Evolutionary conservation across 2,888 invertebrate species (phyloP).

Genomic region (Acleris sparsana): DNA sequence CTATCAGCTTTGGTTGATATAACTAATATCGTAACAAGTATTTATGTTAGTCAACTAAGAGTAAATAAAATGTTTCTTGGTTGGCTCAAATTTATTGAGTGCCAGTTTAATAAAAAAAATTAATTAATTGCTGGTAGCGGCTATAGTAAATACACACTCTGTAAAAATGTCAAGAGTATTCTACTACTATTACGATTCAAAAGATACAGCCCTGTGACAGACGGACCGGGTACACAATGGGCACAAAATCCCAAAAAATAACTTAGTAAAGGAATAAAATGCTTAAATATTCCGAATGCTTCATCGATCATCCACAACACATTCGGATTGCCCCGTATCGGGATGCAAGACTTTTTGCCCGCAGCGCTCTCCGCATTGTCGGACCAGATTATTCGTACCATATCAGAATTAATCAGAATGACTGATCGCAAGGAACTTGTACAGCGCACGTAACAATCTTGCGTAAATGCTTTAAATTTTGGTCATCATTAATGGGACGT

Average conservation of each 20-base stretch:
- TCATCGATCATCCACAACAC: slow-evolving; percentile 42
- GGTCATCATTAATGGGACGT: slow-evolving; percentile 28
- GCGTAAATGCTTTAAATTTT: slow-evolving; percentile 29
- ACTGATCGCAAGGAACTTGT: slow-evolving; percentile 38
- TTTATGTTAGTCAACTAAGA: too few relatives aligned
- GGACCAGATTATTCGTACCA: slow-evolving; percentile 36
- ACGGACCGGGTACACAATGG: neutral
- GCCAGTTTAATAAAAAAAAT: too few relatives aligned
- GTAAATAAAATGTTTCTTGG: too few relatives aligned
- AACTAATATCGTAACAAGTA: too few relatives aligned
- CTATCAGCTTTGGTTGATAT: too few relatives aligned
- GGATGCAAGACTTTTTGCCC: slow-evolving; percentile 39
- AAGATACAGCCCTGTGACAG: too few relatives aligned
- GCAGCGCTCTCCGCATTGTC: slow-evolving; percentile 21
- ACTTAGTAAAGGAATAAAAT: slow-evolving; percentile 36
- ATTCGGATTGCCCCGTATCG: slow-evolving; percentile 41
- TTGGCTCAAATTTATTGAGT: too few relatives aligned
- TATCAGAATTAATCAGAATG: slow-evolving; percentile 36
- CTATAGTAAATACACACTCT: too few relatives aligned
- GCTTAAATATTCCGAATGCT: slow-evolving; percentile 40
- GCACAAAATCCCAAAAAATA: slow-evolving; percentile 20
- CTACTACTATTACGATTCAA: too few relatives aligned
- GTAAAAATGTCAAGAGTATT: too few relatives aligned
- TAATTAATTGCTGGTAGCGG: too few relatives aligned
- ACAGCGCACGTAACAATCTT: slow-evolving; percentile 37